Percentiles rank a stretch among this genome's conserved stretches.
These are phyloP conservation scores for Phoebastria nigripes DNA, from an alignment of 2,797 vertebrate species.

Conservation along the genomic window DNA sequence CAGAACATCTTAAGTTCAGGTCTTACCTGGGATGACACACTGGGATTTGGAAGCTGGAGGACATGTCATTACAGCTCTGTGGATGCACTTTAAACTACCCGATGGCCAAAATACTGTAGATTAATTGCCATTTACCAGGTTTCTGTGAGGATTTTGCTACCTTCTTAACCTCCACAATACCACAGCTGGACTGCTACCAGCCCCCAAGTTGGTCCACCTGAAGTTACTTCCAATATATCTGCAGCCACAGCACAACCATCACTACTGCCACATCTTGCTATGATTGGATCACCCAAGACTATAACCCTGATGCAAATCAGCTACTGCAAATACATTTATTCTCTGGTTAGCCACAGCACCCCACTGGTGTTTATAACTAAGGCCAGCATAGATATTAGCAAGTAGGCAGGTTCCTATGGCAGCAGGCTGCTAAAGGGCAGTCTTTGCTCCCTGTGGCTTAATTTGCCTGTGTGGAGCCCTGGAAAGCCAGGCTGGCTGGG, in stretches of 20 bases:
- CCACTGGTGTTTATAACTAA: neutral
- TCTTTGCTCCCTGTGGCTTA: neutral
- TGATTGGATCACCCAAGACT: neutral
- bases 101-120: neutral
- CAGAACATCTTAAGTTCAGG: neutral
- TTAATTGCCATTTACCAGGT: neutral
- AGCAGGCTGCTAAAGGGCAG: neutral
- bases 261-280: neutral
- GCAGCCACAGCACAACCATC: neutral
- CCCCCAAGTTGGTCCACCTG: neutral
- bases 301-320: neutral
- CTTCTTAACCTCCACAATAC: neutral
- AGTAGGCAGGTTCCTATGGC: neutral
- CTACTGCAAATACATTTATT: neutral
- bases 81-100: neutral
- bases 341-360: neutral
- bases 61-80: neutral
- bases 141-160: neutral
- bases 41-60: neutral
- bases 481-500: neutral
- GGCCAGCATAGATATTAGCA: neutral
- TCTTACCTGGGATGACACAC: neutral
- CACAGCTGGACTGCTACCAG: neutral
- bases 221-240: neutral
- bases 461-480: neutral